Percentiles rank a stretch among this genome's conserved stretches.
These are phyloP conservation scores for Xylocampa areola DNA, from an alignment of 2,888 invertebrate species.

Conservation along the genomic window DNA sequence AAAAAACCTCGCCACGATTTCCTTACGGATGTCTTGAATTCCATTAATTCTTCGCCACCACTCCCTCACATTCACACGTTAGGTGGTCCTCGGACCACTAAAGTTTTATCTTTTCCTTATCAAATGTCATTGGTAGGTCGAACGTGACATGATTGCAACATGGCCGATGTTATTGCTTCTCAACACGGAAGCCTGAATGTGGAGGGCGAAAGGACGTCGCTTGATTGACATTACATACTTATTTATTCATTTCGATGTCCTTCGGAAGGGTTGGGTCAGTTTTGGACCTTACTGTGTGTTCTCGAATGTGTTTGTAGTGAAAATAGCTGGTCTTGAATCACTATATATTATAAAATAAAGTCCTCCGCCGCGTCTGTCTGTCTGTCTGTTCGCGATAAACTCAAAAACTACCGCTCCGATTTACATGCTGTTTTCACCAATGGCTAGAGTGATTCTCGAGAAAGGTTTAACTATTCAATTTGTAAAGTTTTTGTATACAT, in stretches of 20 bases:
- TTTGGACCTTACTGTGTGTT: constrained; percentile 37
- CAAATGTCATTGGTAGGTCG: constrained; percentile 53
- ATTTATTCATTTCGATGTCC: constrained; percentile 79
- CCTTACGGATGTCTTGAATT: neutral
- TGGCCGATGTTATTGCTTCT: constrained; percentile 59
- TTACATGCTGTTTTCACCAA: no score
- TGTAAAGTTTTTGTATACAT: no score
- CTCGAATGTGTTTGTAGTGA: constrained; percentile 10
- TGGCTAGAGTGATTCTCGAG: no score
- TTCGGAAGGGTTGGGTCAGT: constrained; percentile 70
- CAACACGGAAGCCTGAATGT: constrained; percentile 50
- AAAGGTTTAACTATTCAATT: no score
- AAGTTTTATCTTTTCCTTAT: constrained; percentile 59
- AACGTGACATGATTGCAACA: constrained; percentile 56
- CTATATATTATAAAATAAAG: neutral
- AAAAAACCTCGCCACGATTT: neutral
- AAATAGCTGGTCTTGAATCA: neutral
- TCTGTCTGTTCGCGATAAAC: neutral
- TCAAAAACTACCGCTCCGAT: no score
- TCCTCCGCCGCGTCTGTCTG: no score
- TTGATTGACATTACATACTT: constrained; percentile 82
- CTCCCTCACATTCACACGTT: constrained; percentile 26
- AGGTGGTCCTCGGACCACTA: constrained; percentile 50
- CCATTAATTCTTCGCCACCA: constrained; percentile 14
- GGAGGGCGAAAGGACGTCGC: constrained; percentile 56